phyloP scores from a whole-genome alignment of 2,113 vertebrate species.

The Antigone vipio region DNA sequence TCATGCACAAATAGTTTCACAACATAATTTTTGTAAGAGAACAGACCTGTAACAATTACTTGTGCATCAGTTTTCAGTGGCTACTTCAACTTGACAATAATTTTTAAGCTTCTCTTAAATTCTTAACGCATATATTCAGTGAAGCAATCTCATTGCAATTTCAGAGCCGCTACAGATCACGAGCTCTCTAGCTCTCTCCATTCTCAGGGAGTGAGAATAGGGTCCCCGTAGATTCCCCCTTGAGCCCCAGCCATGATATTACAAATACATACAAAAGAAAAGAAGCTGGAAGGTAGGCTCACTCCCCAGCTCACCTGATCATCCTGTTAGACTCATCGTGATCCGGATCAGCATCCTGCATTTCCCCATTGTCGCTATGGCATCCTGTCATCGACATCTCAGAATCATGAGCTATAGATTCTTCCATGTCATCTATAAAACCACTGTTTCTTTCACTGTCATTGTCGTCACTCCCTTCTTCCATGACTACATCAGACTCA shows the following conservation, averaged over 20 bases:
- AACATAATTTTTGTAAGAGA: not conserved
- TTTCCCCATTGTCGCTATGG: constrained; percentile 81
- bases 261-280: not conserved
- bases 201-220: not conserved
- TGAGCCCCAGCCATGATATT: not conserved
- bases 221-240: not conserved
- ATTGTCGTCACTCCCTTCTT: constrained; percentile 91
- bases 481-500: constrained; percentile 89
- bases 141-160: not conserved
- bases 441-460: constrained; percentile 84
- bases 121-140: not conserved
- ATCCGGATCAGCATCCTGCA: constrained; percentile 85
- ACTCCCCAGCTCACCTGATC: constrained; percentile 82
- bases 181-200: not conserved
- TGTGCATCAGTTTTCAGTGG: not conserved
- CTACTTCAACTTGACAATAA: not conserved
- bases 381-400: constrained; percentile 79
- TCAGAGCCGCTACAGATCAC: not conserved
- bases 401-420: constrained; percentile 81
- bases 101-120: not conserved
- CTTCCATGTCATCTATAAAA: constrained; percentile 90
- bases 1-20: not conserved
- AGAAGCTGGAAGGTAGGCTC: not conserved
- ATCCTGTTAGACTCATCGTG: constrained; percentile 88
- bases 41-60: not conserved